phyloP scores from a whole-genome alignment of 1,140 invertebrate species.

The Polypedilum vanderplanki region DNA sequence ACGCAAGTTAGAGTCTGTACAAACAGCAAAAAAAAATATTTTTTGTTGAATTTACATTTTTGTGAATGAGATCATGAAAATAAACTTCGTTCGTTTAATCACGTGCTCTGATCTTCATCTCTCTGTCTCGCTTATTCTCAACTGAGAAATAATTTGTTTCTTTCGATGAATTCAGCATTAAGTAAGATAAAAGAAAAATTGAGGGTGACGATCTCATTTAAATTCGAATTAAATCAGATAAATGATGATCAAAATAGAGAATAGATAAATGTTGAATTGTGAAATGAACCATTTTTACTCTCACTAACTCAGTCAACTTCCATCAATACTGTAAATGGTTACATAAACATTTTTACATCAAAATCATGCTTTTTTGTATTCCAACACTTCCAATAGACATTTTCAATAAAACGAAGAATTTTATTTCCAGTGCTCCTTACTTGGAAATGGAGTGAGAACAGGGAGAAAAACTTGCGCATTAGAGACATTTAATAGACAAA shows the following conservation, averaged over 20 bases:
- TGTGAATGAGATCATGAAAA: background rate
- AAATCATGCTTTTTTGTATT: slow-evolving; percentile 4
- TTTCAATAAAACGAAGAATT: background rate
- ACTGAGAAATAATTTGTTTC: too few relatives aligned
- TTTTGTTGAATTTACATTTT: background rate
- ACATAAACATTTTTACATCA: background rate
- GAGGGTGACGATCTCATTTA: background rate
- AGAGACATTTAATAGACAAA: slow-evolving; percentile 1
- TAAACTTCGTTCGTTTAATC: background rate
- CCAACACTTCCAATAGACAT: slow-evolving; percentile 16
- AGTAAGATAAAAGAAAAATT: too few relatives aligned
- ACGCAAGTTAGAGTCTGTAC: too few relatives aligned
- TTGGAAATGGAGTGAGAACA: background rate
- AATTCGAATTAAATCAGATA: background rate
- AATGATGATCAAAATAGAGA: too few relatives aligned
- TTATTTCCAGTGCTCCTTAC: background rate
- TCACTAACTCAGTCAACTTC: background rate
- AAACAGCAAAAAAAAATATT: background rate
- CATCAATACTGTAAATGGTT: background rate
- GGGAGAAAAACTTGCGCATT: background rate
- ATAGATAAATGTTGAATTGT: too few relatives aligned
- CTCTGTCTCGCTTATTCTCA: too few relatives aligned
- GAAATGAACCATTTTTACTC: too few relatives aligned
- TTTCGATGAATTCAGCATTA: too few relatives aligned
- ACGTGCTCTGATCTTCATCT: background rate